phyloP scores from a whole-genome alignment of 2,888 invertebrate genomes.

The Microchrysa polita region DNA sequence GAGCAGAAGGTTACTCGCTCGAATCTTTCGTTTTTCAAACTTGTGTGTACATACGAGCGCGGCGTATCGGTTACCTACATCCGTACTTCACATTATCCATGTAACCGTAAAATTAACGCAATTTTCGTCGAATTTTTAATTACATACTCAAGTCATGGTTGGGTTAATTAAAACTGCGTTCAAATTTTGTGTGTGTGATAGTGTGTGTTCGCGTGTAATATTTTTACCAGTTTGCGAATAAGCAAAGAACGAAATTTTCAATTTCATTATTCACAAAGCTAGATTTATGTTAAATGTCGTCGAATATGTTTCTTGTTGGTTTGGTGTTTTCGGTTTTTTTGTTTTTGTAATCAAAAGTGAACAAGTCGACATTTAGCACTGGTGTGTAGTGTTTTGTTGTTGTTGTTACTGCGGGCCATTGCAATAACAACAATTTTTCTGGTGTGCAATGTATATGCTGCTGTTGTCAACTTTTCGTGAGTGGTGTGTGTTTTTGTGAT shows the following conservation, averaged over 20 bases:
- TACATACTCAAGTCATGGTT: not conserved
- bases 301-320: not conserved
- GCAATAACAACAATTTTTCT: not conserved
- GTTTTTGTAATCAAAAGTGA: not conserved
- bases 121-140: conserved; percentile 25
- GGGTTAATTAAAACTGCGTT: conserved; percentile 14
- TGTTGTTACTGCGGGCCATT: not conserved
- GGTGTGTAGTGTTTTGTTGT: too few relatives aligned
- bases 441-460: not conserved
- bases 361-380: not conserved
- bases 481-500: too few relatives aligned
- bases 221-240: not conserved
- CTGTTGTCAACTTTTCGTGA: too few relatives aligned
- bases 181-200: not conserved
- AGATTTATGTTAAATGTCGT: not conserved
- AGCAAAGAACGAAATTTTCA: not conserved
- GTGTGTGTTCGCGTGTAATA: too few relatives aligned
- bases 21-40: conserved; percentile 28
- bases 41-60: not conserved
- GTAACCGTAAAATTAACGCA: conserved; percentile 23
- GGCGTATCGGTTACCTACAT: not conserved
- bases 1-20: conserved; percentile 38
- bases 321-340: too few relatives aligned
- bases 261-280: not conserved
- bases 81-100: not conserved